Base-by-base conservation (phyloP, 2,888 invertebrate species). In the Philhelius pedissequus region DNA sequence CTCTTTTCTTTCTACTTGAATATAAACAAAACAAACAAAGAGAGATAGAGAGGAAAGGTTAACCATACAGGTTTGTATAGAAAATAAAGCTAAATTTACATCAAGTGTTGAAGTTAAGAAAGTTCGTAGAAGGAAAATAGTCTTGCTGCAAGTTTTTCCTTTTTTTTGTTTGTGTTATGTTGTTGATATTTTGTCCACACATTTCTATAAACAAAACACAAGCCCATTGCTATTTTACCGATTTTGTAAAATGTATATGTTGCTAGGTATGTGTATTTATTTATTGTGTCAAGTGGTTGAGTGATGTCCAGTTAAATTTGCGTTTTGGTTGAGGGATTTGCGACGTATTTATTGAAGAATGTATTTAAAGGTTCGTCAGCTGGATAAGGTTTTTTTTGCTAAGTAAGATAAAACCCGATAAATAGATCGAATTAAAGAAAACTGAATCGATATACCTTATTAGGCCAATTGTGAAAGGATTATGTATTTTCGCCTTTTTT, bases 11-110 rank as follows among this genome's bases (percentile, higher is more conserved):
- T 30, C 11, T 45, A 18, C 18, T 76, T 43, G 30, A 52, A 8
- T 35, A 11, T 9, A 30, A 52, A 30, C 1, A 9, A 30, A 15
- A 38, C 7, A 43, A n/a, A 7, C 15, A 43, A 32, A 9, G 7
- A 56, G 0, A 58, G 2, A 48, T 4, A 6, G 25, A 35, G 32
- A 50, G 11, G 38, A 30, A 43, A 54, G 13, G 22, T 69, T 62
- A 48, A 32, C 20, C 45, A 54, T 70, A 60, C 76, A 11, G 60
- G 76, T 76, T 77, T 35, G 11, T 3, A 32, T 5, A 22, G 4
- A 15, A 43, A 64, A 52, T n/a, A 30, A 58, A 48, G 3, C 30
- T 48, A 13, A 30, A 45, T 45, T 45, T 30, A 20, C 45, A n/a
- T 32, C 30, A 32, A 20, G 32, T 48, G 45, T 48, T 8, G 8